Evolutionary conservation across 2,888 invertebrate species (phyloP).

Genomic region (Andrena bucephala): DNA sequence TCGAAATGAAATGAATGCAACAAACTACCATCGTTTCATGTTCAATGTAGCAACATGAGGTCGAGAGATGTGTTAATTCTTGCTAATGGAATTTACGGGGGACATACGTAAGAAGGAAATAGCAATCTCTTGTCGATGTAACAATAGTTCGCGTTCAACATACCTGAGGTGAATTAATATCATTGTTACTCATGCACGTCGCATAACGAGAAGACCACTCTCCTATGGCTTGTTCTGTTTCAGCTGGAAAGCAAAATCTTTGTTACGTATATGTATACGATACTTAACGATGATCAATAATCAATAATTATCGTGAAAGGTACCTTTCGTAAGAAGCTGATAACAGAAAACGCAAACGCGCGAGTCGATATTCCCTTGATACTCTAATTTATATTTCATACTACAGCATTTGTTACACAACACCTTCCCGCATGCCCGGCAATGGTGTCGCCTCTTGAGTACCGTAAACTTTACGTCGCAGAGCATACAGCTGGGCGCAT

Average conservation of each 20-base stretch:
- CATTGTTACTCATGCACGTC: slow-evolving; percentile 69
- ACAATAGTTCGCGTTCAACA: slow-evolving; percentile 19
- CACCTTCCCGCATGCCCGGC: slow-evolving; percentile 94
- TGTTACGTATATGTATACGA: not conserved
- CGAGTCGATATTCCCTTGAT: slow-evolving; percentile 91
- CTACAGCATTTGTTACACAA: slow-evolving; percentile 92
- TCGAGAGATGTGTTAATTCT: slow-evolving; percentile 21
- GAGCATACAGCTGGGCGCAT: slow-evolving; percentile 93
- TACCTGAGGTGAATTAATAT: slow-evolving; percentile 82
- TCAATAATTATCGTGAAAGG: not conserved
- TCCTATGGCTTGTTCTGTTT: slow-evolving; percentile 77
- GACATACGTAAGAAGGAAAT: slow-evolving; percentile 1
- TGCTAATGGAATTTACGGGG: slow-evolving; percentile 10
- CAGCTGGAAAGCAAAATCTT: slow-evolving; percentile 71
- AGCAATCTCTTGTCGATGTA: slow-evolving; percentile 15
- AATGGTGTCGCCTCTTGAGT: slow-evolving; percentile 94
- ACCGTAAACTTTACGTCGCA: slow-evolving; percentile 93
- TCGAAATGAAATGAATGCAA: slow-evolving; percentile 14
- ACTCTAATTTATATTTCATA: slow-evolving; percentile 89
- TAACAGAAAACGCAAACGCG: slow-evolving; percentile 92
- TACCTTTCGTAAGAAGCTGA: slow-evolving; percentile 87
- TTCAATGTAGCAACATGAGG: not conserved
- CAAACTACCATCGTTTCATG: slow-evolving; percentile 23
- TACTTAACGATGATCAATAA: not conserved
- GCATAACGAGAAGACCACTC: slow-evolving; percentile 77